Percentiles rank a stretch among this genome's conserved stretches.
Evolutionary conservation across 1,140 invertebrate species (phyloP).

Genomic region (Paramacrobiotus metropolitanus): DNA sequence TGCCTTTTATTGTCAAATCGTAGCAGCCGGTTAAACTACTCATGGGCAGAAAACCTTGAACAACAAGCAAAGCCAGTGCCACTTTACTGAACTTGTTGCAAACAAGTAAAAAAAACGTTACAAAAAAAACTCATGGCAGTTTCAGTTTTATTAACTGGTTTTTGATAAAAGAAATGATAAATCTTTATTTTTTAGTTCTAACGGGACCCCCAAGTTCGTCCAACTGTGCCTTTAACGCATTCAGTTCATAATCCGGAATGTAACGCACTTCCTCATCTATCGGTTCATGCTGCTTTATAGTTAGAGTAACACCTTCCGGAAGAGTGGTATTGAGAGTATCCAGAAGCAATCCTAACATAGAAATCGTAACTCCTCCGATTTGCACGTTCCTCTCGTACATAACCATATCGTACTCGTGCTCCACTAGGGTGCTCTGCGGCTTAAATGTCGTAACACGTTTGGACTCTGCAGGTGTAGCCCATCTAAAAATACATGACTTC

Average conservation of each 20-base stretch:
- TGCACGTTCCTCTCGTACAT: constrained; percentile 52
- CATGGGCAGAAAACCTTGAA: too few relatives aligned
- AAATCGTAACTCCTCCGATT: constrained; percentile 33
- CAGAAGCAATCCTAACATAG: constrained; percentile 34
- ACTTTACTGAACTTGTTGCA: too few relatives aligned
- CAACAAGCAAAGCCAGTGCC: too few relatives aligned
- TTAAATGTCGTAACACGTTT: constrained; percentile 41
- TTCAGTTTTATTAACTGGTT: too few relatives aligned
- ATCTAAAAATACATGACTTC: constrained; percentile 28
- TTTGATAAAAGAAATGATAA: too few relatives aligned
- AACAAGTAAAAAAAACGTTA: too few relatives aligned
- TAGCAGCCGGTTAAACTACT: too few relatives aligned
- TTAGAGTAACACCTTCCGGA: constrained; percentile 45
- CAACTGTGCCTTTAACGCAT: constrained; percentile 39
- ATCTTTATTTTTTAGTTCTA: too few relatives aligned
- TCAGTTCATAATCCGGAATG: constrained; percentile 48
- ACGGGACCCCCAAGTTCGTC: too few relatives aligned
- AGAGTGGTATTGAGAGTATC: constrained; percentile 40
- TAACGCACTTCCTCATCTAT: constrained; percentile 39
- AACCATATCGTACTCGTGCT: constrained; percentile 42
- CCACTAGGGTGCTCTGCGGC: constrained; percentile 34
- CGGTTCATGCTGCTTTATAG: constrained; percentile 32
- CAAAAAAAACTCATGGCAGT: too few relatives aligned
- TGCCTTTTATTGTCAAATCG: too few relatives aligned
- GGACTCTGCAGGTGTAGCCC: constrained; percentile 41